Conservation (phyloP, 2,113 vertebrate species). For the Melanerpes formicivorus region DNA sequence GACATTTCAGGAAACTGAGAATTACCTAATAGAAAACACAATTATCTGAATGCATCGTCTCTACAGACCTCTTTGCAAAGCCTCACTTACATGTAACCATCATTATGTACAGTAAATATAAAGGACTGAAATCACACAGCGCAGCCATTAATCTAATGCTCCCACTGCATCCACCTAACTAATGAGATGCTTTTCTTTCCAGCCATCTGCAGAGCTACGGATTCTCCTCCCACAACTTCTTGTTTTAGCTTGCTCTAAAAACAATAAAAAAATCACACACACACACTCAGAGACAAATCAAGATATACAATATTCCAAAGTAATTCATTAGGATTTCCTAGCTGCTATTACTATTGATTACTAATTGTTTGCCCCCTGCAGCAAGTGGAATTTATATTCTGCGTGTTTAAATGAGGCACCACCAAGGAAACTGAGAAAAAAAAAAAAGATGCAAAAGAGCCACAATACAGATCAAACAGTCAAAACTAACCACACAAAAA, state of each 20-base stretch:
- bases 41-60: not conserved
- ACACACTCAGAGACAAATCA: not conserved
- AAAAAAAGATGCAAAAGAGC: not conserved
- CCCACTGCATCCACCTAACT: slow-evolving; percentile 20
- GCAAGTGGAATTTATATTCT: not conserved
- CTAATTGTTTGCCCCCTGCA: not conserved
- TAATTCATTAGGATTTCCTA: slow-evolving; percentile 4
- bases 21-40: not conserved
- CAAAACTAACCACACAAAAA: not conserved
- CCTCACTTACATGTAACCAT: slow-evolving; percentile 45
- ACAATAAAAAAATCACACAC: not conserved
- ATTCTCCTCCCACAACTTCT: slow-evolving; percentile 31
- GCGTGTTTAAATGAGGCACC: not conserved
- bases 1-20: not conserved
- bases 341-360: not conserved
- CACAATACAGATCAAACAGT: not conserved
- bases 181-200: slow-evolving; percentile 44
- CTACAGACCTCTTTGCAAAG: slow-evolving; percentile 17
- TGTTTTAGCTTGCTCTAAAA: not conserved
- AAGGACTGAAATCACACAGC: slow-evolving; percentile 25
- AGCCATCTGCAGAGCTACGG: slow-evolving; percentile 6
- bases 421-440: not conserved
- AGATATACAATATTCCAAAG: not conserved
- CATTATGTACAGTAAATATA: slow-evolving; percentile 43
- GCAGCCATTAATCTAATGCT: slow-evolving; percentile 47